Percentiles rank a stretch among this genome's conserved stretches.
phyloP scores from a whole-genome alignment of 2,888 invertebrate genomes.

The Ypsolopha scabrella region DNA sequence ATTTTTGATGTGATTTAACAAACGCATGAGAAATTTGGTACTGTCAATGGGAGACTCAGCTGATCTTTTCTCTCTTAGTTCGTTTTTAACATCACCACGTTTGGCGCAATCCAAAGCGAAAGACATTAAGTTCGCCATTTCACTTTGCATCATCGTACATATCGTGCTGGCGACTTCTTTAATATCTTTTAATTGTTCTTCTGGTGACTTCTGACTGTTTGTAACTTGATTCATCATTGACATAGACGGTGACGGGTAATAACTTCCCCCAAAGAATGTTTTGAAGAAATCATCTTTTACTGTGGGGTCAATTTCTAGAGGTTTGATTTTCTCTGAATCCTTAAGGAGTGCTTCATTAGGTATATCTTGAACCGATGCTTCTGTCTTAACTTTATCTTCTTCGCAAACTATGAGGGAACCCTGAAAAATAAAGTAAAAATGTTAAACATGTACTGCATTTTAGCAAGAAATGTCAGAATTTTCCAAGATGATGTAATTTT shows the following conservation, averaged over 20 bases:
- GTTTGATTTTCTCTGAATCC: too few species aligned
- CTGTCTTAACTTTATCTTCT: not conserved
- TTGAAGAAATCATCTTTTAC: slow-evolving; percentile 39
- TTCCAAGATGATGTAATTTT: not conserved
- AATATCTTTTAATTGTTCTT: slow-evolving; percentile 51
- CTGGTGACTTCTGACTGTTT: slow-evolving; percentile 35
- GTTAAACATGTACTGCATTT: not conserved
- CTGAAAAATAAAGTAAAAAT: slow-evolving; percentile 19
- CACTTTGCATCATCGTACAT: slow-evolving; percentile 35
- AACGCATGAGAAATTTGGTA: slow-evolving; percentile 40
- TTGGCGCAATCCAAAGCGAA: slow-evolving; percentile 25
- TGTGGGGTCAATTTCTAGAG: slow-evolving; percentile 5
- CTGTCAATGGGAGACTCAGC: slow-evolving; percentile 49
- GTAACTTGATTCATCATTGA: slow-evolving; percentile 43
- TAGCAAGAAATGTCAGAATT: not conserved
- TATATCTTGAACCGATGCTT: not conserved
- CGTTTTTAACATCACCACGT: slow-evolving; percentile 18
- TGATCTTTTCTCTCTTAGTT: slow-evolving; percentile 38
- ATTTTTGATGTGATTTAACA: slow-evolving; percentile 52
- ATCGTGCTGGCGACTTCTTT: slow-evolving; percentile 46
- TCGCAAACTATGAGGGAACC: slow-evolving; percentile 19
- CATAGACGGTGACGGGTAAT: slow-evolving; percentile 35
- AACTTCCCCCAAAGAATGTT: slow-evolving; percentile 25
- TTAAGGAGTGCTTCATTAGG: not conserved
- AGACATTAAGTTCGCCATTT: slow-evolving; percentile 42